These are phyloP conservation scores for Serinus canaria DNA, from an alignment of 2,113 vertebrate species.

Conservation along the genomic window DNA sequence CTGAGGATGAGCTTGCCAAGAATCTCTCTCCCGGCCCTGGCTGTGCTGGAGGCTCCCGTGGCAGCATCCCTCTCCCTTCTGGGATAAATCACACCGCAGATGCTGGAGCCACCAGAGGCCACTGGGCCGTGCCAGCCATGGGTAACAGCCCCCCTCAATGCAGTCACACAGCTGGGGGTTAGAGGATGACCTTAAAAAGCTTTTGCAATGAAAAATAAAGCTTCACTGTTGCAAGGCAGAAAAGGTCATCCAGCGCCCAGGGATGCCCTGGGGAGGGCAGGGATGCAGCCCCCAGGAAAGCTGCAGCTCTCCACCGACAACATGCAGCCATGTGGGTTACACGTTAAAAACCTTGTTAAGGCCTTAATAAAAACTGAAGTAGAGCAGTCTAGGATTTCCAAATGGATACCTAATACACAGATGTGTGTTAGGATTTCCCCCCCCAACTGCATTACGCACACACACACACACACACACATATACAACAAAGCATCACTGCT, in stretches of 20 bases:
- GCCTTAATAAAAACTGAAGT: background rate
- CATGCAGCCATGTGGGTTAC: background rate
- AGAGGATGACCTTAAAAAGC: background rate
- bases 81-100: rapidly evolving
- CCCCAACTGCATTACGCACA: background rate
- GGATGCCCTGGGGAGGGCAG: background rate
- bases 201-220: background rate
- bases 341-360: background rate
- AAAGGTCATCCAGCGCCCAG: rapidly evolving
- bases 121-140: rapidly evolving
- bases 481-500: background rate
- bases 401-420: background rate
- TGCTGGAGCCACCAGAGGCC: background rate
- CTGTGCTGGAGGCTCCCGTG: background rate
- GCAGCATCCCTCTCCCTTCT: background rate
- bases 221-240: background rate
- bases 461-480: background rate
- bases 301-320: background rate
- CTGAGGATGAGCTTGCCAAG: background rate
- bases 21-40: background rate
- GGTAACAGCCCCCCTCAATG: background rate
- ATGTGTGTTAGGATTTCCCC: background rate
- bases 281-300: background rate
- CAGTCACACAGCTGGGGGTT: rapidly evolving
- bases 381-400: background rate